Conservation (phyloP, 1,140 invertebrate species). For the Euborellia annulipes region DNA sequence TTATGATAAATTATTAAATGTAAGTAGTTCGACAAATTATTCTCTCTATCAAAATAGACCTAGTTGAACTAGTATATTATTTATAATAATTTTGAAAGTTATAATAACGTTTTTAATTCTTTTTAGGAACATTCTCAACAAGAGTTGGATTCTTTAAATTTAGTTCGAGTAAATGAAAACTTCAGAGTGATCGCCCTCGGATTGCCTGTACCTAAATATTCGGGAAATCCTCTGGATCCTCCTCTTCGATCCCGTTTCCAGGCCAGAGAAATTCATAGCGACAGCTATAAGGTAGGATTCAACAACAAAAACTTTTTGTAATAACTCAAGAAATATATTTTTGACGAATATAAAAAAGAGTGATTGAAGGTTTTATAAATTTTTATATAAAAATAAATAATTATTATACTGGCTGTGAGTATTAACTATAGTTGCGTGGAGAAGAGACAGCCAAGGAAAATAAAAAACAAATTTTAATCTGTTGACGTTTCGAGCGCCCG, state of each 20-base stretch:
- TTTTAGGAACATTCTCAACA: conserved; percentile 55
- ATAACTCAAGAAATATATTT: too few relatives aligned
- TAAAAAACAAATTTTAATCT: too few relatives aligned
- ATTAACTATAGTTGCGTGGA: too few relatives aligned
- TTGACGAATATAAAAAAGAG: too few relatives aligned
- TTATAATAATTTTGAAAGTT: conserved; percentile 5
- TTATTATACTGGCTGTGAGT: too few relatives aligned
- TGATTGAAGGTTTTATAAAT: too few relatives aligned
- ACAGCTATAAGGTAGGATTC: conserved; percentile 39
- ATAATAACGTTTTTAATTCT: conserved; percentile 9
- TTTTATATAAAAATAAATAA: too few relatives aligned
- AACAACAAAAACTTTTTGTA: neutral
- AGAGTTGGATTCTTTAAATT: conserved; percentile 68
- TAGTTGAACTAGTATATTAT: neutral
- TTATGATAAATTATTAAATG: conserved; percentile 81
- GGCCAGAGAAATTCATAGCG: conserved; percentile 59
- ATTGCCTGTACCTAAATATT: conserved; percentile 71
- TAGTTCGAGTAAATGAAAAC: conserved; percentile 77
- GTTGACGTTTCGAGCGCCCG: too few relatives aligned
- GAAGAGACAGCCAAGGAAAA: too few relatives aligned
- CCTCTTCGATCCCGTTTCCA: conserved; percentile 90
- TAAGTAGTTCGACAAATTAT: too few relatives aligned
- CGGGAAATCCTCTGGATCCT: conserved; percentile 88
- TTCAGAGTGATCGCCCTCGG: conserved; percentile 87
- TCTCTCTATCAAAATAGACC: neutral